Evolutionary conservation across 30 jellyfish, hydroid and myxozoan species (phyloP).

Genomic region (Rhopilema esculentum): DNA sequence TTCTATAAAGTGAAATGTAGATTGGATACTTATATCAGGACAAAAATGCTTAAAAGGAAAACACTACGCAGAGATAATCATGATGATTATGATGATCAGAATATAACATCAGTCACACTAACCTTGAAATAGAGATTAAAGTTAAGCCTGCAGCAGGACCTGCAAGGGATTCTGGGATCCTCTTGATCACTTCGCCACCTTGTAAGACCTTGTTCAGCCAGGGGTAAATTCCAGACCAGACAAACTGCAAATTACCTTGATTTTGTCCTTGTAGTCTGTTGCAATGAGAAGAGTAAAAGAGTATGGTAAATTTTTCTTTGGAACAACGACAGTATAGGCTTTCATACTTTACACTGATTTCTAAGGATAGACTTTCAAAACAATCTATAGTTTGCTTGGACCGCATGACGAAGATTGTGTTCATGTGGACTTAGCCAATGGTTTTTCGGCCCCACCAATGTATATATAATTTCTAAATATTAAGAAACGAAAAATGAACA

Average conservation of each 20-base stretch:
- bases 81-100: neutral
- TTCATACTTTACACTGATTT: too few relatives aligned
- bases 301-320: neutral
- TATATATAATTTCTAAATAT: too few relatives aligned
- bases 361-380: too few relatives aligned
- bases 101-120: neutral
- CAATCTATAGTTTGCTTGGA: too few relatives aligned
- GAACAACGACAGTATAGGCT: neutral
- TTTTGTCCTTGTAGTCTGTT: neutral
- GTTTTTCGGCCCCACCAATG: too few relatives aligned
- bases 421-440: too few relatives aligned
- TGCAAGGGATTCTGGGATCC: slow-evolving; percentile 61
- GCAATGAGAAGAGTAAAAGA: neutral
- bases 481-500: too few relatives aligned
- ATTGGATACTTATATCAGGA: too few relatives aligned
- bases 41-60: too few relatives aligned
- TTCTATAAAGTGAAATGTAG: too few relatives aligned
- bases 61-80: neutral
- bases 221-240: slow-evolving; percentile 65
- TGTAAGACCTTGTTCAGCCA: slow-evolving; percentile 20
- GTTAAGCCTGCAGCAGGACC: slow-evolving; percentile 56
- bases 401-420: too few relatives aligned
- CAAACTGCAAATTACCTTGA: neutral
- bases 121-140: slow-evolving; percentile 31
- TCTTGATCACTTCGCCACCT: slow-evolving; percentile 28